Conservation (phyloP, 2,797 vertebrate genomes). For the Picus viridis region DNA sequence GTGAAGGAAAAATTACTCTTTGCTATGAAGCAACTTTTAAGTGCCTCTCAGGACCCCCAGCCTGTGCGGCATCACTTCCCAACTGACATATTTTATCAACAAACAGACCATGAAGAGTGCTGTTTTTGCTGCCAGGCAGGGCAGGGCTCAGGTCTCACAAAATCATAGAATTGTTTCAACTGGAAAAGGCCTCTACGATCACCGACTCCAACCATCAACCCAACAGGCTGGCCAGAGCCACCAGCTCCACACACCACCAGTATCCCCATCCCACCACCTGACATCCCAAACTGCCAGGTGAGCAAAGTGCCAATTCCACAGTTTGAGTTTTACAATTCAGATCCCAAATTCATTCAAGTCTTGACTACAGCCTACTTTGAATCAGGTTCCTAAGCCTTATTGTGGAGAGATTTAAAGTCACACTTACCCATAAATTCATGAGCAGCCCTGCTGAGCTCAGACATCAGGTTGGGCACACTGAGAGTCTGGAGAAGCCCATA, state of each 20-base stretch:
- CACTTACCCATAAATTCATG: fast-evolving
- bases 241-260: neutral
- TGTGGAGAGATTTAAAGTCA: neutral
- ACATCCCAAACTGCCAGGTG: neutral
- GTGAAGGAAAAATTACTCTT: neutral
- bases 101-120: fast-evolving
- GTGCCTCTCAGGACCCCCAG: neutral
- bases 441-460: neutral
- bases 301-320: neutral
- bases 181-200: too few relatives aligned
- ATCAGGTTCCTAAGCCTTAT: neutral
- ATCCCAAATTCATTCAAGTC: neutral
- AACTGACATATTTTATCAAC: neutral
- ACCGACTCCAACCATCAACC: neutral
- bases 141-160: too few relatives aligned
- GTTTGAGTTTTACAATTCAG: neutral
- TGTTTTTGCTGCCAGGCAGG: neutral
- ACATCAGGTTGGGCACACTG: neutral
- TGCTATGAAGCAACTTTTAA: neutral
- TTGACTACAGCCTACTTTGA: neutral
- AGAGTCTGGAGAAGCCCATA: neutral
- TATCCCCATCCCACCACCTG: fast-evolving
- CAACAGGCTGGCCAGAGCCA: neutral
- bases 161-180: too few relatives aligned
- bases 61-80: neutral